phyloP scores from a whole-genome alignment of 23 tunicate species.

The Aplidium turbinatum region DNA sequence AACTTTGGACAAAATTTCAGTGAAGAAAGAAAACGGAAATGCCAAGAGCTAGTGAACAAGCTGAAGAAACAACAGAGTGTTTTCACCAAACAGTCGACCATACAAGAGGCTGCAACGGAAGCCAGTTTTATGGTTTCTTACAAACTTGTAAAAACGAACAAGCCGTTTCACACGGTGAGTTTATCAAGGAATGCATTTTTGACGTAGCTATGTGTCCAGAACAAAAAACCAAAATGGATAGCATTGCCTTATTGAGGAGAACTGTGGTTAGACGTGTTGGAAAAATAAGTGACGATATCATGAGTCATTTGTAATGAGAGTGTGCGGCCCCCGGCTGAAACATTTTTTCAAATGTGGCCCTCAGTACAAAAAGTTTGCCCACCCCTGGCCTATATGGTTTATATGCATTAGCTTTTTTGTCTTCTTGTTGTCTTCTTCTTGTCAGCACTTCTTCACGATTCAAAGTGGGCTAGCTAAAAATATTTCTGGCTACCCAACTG shows the following conservation, averaged over 20 bases:
- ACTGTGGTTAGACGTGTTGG: slow-evolving; percentile 37
- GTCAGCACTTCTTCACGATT: too few species aligned
- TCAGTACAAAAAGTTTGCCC: too few species aligned
- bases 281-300: slow-evolving; percentile 21
- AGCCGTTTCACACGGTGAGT: slow-evolving; percentile 50
- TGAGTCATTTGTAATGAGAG: slow-evolving; percentile 25
- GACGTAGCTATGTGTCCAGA: slow-evolving; percentile 44
- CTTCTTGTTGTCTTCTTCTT: too few species aligned
- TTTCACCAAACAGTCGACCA: slow-evolving; percentile 9
- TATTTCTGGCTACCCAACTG: too few species aligned
- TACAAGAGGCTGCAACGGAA: slow-evolving; percentile 25
- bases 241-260: slow-evolving; percentile 32
- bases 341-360: too few species aligned
- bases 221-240: slow-evolving; percentile 12
- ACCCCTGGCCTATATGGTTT: too few species aligned
- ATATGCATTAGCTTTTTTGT: too few species aligned
- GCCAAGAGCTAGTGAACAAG: slow-evolving; percentile 2
- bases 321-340: too few species aligned
- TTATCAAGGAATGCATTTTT: slow-evolving; percentile 42
- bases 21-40: slow-evolving; percentile 17
- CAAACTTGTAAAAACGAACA: slow-evolving; percentile 32
- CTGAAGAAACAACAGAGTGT: slow-evolving; percentile 38
- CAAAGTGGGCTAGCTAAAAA: too few species aligned
- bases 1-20: slow-evolving; percentile 28
- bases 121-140: slow-evolving; percentile 33